Conservation (phyloP, 37 sponge, comb jelly and placozoan genomes). For the Hormiphora californensis region DNA sequence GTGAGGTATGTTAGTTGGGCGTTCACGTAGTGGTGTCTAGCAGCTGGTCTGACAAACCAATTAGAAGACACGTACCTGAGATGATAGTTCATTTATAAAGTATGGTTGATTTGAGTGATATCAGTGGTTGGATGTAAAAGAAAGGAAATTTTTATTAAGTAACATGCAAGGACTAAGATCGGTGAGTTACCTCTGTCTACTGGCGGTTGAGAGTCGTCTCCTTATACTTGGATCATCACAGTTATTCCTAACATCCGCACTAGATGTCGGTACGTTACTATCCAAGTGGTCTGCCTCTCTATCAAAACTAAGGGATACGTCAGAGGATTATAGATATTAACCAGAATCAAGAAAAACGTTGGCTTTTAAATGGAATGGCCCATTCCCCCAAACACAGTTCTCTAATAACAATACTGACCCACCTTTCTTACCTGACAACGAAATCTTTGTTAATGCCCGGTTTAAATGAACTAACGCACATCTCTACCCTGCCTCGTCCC, state of each 20-base stretch:
- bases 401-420: background rate
- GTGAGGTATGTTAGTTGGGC: slow-evolving; percentile 43
- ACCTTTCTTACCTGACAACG: background rate
- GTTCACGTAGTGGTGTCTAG: slow-evolving; percentile 16
- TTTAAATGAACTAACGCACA: slow-evolving; percentile 49
- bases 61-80: slow-evolving; percentile 23
- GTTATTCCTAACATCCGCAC: too few species aligned
- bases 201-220: too few species aligned
- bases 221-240: too few species aligned
- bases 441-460: slow-evolving; percentile 48
- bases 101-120: too few species aligned
- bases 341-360: too few species aligned
- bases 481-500: slow-evolving; percentile 31
- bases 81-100: too few species aligned
- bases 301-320: slow-evolving; percentile 16
- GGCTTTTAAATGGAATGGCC: background rate
- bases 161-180: too few species aligned
- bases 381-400: background rate
- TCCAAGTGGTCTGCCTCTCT: slow-evolving; percentile 47
- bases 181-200: too few species aligned
- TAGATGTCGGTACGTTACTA: too few species aligned
- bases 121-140: too few species aligned
- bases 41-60: background rate
- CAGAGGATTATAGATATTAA: background rate
- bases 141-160: too few species aligned